Base-by-base conservation (phyloP, 1,140 invertebrate species). In the Conopomorpha cramerella region DNA sequence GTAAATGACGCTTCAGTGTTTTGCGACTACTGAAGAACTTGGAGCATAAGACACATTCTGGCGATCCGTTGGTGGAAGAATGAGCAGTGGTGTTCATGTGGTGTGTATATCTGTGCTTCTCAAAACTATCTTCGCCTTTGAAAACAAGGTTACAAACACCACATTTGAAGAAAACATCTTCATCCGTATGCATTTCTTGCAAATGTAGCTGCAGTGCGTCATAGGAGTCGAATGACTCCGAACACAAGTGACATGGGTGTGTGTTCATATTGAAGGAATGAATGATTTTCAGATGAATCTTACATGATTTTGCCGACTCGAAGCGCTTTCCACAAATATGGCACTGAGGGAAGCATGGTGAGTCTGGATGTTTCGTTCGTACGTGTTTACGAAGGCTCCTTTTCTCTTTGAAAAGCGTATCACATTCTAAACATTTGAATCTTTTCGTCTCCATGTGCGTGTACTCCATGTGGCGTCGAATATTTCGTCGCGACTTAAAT, bases 11-110 rank as follows among this genome's bases (percentile, higher is more conserved):
- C 16, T 59, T 67, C 11, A 72, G 34, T 15, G 64, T 65, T 42
- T 68, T 68, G 1, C 61, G 35, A 0, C 62, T 53, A 25, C 67
- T 68, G n/a, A 72, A 72, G 32, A 68, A 52, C 36, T 72, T 72
- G 15, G 48, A 54, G 13, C 67, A 72, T 2, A 72, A 46, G 8
- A 68, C 54, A 16, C 67, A 72, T 10, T 54, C 37, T 0, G 67
- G 67, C 6, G 49, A 10, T 0, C 41, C 13, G 14, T 54, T 54
- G 12, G 51, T 43, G 10, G 45, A 51, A 0, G 40, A 12, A 18
- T 27, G 38, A 0, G 45, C 37, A 0, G 43, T 19, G 2, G 45
- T 8, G 13, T 43, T 54, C 0, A 40, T 39, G 23, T 58, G 54
- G 4, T 37, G 43, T 0, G 39, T 32, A 3, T 49, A 49, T 1